A percentile compares a stretch with the other conserved stretches of the same genome.
These are phyloP conservation scores for Melanostigma gelatinosum DNA, from an alignment of 2,113 vertebrate species.

Conservation along the genomic window DNA sequence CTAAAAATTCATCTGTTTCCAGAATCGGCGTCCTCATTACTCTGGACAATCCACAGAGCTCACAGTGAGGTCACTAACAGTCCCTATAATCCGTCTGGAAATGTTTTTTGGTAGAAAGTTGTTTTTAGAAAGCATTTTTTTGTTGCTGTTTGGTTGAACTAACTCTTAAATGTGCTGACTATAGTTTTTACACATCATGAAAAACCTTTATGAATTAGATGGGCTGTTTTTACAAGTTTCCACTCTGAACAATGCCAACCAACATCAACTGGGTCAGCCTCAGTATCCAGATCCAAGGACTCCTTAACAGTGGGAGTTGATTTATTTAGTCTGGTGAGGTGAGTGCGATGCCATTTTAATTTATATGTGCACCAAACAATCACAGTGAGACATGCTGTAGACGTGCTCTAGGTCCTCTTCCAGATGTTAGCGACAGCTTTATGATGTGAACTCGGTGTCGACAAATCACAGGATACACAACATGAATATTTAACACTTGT, in stretches of 20 bases:
- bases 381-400: no score
- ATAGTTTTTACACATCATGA: neutral
- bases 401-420: neutral
- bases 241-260: neutral
- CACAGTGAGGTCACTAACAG: constrained; percentile 7
- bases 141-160: neutral
- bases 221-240: neutral
- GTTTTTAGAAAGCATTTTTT: neutral
- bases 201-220: neutral
- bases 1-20: neutral
- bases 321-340: neutral
- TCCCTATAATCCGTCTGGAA: constrained; percentile 1
- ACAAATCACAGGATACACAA: neutral
- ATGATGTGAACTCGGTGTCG: neutral
- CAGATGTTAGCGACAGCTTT: no score
- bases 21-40: neutral
- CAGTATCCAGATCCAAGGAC: neutral
- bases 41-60: constrained; percentile 32
- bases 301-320: neutral
- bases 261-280: neutral
- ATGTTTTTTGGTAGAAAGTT: neutral
- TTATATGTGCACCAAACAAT: neutral
- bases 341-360: neutral
- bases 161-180: neutral
- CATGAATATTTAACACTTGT: neutral